These are phyloP conservation scores for Cheilosia soror DNA, from an alignment of 2,888 invertebrate species.

Conservation along the genomic window DNA sequence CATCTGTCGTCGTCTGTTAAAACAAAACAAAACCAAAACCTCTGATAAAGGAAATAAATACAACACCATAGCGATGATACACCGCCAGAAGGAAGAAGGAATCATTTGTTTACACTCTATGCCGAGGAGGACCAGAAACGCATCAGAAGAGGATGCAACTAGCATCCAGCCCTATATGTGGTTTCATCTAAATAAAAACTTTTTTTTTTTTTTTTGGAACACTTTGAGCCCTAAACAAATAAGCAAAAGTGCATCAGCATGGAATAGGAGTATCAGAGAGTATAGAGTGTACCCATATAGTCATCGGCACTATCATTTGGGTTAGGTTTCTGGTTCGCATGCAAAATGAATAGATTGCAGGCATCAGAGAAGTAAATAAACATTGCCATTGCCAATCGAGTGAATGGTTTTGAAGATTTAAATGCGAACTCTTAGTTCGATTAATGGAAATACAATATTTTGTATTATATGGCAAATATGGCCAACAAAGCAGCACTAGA, in stretches of 20 bases:
- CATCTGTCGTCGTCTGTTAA: conserved; percentile 53
- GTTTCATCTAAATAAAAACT: conserved; percentile 58
- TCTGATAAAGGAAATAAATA: conserved; percentile 61
- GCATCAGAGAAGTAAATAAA: conserved; percentile 37
- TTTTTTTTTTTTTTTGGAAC: conserved; percentile 50
- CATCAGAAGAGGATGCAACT: conserved; percentile 19
- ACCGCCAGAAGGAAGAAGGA: conserved; percentile 19
- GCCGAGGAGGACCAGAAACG: conserved; percentile 4
- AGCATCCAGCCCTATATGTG: conserved; percentile 11
- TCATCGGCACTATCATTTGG: conserved; percentile 8
- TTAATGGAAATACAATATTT: conserved; percentile 22
- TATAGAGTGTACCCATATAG: background rate
- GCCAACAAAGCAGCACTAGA: too few species aligned
- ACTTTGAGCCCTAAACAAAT: conserved; percentile 71
- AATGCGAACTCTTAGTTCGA: conserved; percentile 41
- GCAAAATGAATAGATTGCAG: conserved; percentile 10
- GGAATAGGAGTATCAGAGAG: background rate
- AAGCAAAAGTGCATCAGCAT: conserved; percentile 60
- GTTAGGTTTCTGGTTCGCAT: conserved; percentile 20
- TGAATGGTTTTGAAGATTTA: conserved; percentile 21
- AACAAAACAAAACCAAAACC: conserved; percentile 56
- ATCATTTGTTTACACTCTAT: conserved; percentile 43
- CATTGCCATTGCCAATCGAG: background rate
- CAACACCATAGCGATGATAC: conserved; percentile 45
- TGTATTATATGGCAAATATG: background rate